Evolutionary conservation across 1,140 invertebrate species (phyloP), one percentile per base, ranked within the genome.

Genomic region (Thaumetopoea pityocampa): DNA sequence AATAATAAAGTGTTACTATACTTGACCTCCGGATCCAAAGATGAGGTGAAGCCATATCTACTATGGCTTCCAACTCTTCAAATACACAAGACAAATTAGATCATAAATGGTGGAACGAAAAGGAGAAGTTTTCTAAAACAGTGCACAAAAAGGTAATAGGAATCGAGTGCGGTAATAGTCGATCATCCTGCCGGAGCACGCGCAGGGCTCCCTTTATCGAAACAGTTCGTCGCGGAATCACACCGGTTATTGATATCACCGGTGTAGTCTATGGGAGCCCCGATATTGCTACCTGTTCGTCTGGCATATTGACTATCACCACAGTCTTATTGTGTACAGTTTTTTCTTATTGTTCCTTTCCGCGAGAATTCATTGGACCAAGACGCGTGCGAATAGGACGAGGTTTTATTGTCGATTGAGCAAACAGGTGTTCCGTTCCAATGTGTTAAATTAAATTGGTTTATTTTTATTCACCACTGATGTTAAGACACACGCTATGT

Each of bases 211-310:
- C 51, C 34, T 51, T 55, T 60, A 63, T 63, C 52, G 53, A 41
- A 47, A 38, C 43, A 40, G 42, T 53, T 54, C 50, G 42, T 56
- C 49, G 44, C 34, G 33, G 18, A 30, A 35, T 53, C 56, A 60
- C 58, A 42, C 43, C 45, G 32, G 37, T 54, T 57, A 56, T 54
- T 60, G 55, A 57, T 55, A 59, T 51, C 51, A 42, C 51, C 52
- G 50, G 50, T 58, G 54, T 45, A 35, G 36, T 46, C 37, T 57
- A 53, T 64, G 38, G 53, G 62, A 37, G 34, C 59, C 50, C 46
- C 44, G 59, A 72, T 74, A 74, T 74, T 72, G 57, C 61, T 63
- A 62, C 59, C 58, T 62, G 65, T 65, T 64, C 67, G 58, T 65
- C 58, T 69, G 59, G 28, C 57, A 58, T 61, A 66, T 62, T 53